Evolutionary conservation across 2,797 vertebrate species (phyloP).

Genomic region (Enteromius mattozi): DNA sequence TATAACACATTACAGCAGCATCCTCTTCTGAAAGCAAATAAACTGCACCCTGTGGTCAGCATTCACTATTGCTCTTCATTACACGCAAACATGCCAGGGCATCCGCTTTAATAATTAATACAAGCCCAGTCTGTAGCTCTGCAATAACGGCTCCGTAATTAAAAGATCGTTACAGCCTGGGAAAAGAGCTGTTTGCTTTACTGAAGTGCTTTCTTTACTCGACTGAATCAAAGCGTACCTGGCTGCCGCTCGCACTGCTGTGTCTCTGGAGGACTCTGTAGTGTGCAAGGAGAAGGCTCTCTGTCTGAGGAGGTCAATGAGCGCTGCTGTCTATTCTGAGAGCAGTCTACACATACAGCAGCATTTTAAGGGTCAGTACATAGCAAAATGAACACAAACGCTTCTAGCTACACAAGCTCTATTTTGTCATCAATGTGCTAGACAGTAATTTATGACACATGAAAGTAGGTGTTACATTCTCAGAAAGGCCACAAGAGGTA

Average conservation of each 20-base stretch:
- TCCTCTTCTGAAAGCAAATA: conserved; percentile 34
- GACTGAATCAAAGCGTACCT: conserved; percentile 60
- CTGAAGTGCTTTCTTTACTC: conserved; percentile 65
- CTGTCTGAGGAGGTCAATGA: conserved; percentile 16
- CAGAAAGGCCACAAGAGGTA: not conserved
- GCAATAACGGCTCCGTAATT: conserved; percentile 72
- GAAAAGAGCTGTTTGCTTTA: conserved; percentile 55
- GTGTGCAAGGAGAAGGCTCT: not conserved
- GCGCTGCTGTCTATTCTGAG: not conserved
- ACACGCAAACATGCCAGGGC: conserved; percentile 61
- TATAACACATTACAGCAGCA: not conserved
- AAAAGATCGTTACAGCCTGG: conserved; percentile 68
- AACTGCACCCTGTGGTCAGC: conserved; percentile 2
- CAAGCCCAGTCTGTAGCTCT: conserved; percentile 50
- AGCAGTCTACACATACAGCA: not conserved
- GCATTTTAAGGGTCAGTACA: not conserved
- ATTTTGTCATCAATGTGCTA: not conserved
- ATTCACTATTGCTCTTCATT: conserved; percentile 40
- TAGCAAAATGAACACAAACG: not conserved
- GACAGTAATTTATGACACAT: not conserved
- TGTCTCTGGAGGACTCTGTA: conserved; percentile 11
- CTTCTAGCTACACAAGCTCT: not conserved
- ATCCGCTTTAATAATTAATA: conserved; percentile 68
- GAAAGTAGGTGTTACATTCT: not conserved
- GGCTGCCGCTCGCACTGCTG: conserved; percentile 40